phyloP scores from a whole-genome alignment of 1,140 invertebrate species.

The Ostrea denselamellosa region DNA sequence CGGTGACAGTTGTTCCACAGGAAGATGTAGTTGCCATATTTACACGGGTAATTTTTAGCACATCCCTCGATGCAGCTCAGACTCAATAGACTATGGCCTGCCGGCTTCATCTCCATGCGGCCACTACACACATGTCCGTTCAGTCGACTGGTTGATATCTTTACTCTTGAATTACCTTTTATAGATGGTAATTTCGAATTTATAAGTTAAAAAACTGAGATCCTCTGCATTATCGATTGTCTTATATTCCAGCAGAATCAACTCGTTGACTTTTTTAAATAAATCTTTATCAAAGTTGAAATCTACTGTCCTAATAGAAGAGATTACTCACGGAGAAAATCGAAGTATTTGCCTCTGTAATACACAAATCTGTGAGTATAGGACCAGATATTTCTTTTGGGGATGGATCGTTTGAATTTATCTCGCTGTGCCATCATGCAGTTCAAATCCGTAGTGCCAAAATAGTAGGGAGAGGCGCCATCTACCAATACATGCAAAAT shows the following conservation, averaged over 20 bases:
- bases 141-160: neutral
- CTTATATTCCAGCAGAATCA: too few species aligned
- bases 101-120: conserved; percentile 31
- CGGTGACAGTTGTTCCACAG: conserved; percentile 47
- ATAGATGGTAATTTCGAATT: neutral
- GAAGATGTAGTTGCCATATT: conserved; percentile 40
- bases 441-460: conserved; percentile 30
- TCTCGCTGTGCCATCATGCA: neutral
- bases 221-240: too few species aligned
- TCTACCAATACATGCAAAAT: too few species aligned
- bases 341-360: conserved; percentile 40
- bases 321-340: neutral
- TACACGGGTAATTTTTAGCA: neutral
- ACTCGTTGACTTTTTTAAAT: too few species aligned
- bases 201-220: neutral
- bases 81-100: conserved; percentile 40
- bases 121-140: neutral
- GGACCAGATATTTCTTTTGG: conserved; percentile 18
- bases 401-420: neutral
- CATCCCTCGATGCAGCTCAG: conserved; percentile 27
- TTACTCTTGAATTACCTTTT: neutral
- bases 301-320: too few species aligned
- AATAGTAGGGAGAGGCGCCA: conserved; percentile 39
- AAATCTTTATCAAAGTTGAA: too few species aligned
- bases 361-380: conserved; percentile 35